A percentile compares a stretch with the other conserved stretches of the same genome.
phyloP scores from a whole-genome alignment of 2,888 invertebrate genomes.

The Pachycephus smyrnensis region DNA sequence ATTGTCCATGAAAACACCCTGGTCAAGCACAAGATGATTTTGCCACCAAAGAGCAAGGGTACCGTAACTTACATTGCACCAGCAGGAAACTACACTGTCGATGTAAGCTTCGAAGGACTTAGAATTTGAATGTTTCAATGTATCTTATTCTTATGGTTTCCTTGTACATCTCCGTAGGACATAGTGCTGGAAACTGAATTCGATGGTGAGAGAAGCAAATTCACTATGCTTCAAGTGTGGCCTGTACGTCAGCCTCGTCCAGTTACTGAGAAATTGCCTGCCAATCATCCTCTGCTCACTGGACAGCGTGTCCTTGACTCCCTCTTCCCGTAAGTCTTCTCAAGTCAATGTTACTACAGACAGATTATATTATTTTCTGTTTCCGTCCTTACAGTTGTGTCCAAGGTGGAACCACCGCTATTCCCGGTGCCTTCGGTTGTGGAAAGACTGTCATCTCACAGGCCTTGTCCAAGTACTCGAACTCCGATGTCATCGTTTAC shows the following conservation, averaged over 20 bases:
- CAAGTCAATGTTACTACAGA: conserved; percentile 46
- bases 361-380: conserved; percentile 41
- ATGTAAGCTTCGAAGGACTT: conserved; percentile 72
- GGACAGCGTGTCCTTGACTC: conserved; percentile 99
- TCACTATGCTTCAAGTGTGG: conserved; percentile 99
- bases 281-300: conserved; percentile 97
- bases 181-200: conserved; percentile 98
- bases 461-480: conserved; percentile 98
- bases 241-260: conserved; percentile 98
- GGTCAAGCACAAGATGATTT: conserved; percentile 96
- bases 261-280: conserved; percentile 96
- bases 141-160: conserved; percentile 7
- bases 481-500: conserved; percentile 99
- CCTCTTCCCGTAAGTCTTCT: conserved; percentile 85
- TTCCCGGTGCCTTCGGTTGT: conserved; percentile 99
- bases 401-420: conserved; percentile 98
- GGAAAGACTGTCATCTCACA: conserved; percentile 99
- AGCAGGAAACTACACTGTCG: conserved; percentile 92
- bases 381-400: conserved; percentile 78
- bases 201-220: conserved; percentile 92
- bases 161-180: conserved; percentile 73
- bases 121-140: conserved; percentile 15
- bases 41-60: conserved; percentile 95
- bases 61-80: conserved; percentile 96
- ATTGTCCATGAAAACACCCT: conserved; percentile 97